These are phyloP conservation scores for Mastacembelus armatus DNA, from an alignment of 2,797 vertebrate genomes.

Conservation along the genomic window DNA sequence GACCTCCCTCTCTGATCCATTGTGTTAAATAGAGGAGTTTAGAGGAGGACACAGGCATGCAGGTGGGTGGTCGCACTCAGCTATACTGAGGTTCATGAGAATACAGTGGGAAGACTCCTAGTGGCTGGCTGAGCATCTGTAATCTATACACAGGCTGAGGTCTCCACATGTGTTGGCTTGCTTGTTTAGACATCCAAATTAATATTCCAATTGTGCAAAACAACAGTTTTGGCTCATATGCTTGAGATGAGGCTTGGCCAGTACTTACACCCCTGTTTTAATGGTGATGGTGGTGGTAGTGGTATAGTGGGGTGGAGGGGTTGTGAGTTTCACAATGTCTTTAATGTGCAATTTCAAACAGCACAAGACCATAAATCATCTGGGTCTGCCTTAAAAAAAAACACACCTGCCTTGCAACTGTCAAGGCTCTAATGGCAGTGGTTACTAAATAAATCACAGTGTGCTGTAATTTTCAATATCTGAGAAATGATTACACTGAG, in stretches of 20 bases:
- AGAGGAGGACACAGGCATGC: slow-evolving; percentile 50
- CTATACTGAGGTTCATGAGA: slow-evolving; percentile 45
- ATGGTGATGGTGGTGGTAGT: background rate
- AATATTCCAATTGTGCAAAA: slow-evolving; percentile 69
- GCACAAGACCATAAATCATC: slow-evolving; percentile 71
- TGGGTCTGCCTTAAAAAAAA: slow-evolving; percentile 60
- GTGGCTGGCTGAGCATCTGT: slow-evolving; percentile 63
- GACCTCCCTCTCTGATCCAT: slow-evolving; percentile 8
- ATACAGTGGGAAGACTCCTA: slow-evolving; percentile 53
- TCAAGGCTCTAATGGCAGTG: slow-evolving; percentile 69
- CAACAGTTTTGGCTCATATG: slow-evolving; percentile 60
- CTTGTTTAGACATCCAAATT: slow-evolving; percentile 79
- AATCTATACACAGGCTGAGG: slow-evolving; percentile 69
- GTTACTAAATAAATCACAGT: slow-evolving; percentile 77
- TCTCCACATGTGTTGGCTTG: slow-evolving; percentile 65
- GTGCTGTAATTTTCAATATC: slow-evolving; percentile 81
- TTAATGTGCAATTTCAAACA: slow-evolving; percentile 70
- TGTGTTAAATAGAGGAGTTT: slow-evolving; percentile 42
- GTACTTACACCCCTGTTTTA: slow-evolving; percentile 20
- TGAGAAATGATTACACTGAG: slow-evolving; percentile 78
- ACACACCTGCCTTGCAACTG: slow-evolving; percentile 76
- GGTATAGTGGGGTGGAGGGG: background rate
- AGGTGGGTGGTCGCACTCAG: slow-evolving; percentile 70
- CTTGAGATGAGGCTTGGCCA: slow-evolving; percentile 33
- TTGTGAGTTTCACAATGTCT: slow-evolving; percentile 53